Base-by-base conservation (phyloP, 64 coral and sea anemone species). In the Cladopsammia gracilis region DNA sequence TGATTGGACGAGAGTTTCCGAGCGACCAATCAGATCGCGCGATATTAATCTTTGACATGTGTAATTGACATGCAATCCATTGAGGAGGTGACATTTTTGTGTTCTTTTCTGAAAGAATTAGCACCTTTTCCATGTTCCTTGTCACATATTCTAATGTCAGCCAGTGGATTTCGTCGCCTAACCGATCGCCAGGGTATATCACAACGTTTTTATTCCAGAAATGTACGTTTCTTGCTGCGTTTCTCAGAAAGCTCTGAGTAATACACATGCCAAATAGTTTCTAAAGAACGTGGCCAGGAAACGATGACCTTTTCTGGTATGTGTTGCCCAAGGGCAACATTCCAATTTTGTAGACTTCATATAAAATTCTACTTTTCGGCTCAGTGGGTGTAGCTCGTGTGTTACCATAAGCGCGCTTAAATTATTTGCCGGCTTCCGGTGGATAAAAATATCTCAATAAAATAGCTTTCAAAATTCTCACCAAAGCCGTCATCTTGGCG, bases 61-160 rank as follows among this genome's bases (percentile, higher is more conserved):
- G 88, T 94, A 98, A 98, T 88, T 98, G 96, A 98, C 96, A 90
- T 98, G 92, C 85, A 98, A 84, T 98, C 90, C 83, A 98, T 98
- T 98, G 92, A 98, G 66, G 58, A 98, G 96, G 96, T 98, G 96
- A 94, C 82, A 98, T 91, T 91, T 97, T 91, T 94, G 75, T 98
- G 96, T 98, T 98, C 88, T 94, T 94, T 98, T 94, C 82, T 98
- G 96, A 98, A 98, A 98, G 96, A 98, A 94, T 98, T 98, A 98
- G 82, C 96, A 98, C 96, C 96, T 98, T 98, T 98, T 91, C 64
- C 82, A 94, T 98, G 96, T 98, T 98, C 87, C 72, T 93, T 98
- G 96, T 98, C 96, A 94, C 96, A 86, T 94, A 85, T 68, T 79
- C 59, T 94, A 94, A 94, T 94, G 88, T 87, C 62, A 73, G 74